Evolutionary conservation across 2,888 invertebrate genomes (phyloP), one percentile per base, ranked within the genome.

Genomic region (Macrophya annulata): DNA sequence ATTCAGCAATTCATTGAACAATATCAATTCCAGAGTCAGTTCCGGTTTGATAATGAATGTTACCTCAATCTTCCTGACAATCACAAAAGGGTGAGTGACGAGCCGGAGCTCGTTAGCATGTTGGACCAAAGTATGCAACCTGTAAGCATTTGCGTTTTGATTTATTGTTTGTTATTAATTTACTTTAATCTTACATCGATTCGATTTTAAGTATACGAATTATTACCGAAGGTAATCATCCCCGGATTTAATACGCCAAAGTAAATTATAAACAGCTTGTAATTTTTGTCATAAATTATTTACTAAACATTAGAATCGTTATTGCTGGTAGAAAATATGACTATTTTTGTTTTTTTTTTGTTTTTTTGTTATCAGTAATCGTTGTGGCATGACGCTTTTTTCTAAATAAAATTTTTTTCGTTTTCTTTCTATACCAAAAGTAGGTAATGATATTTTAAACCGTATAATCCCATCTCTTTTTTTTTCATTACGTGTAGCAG

Each of bases 1-100:
- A 37, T 15, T 25, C n/a, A 40, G 15, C 45, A n/a, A 40, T 62
- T 65, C 17, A 81, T 55, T 31, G 10, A 65, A 17, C 25, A 21
- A 59, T 51, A 51, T 77, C 51, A 48, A 83, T 94, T 94, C 92
- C 96, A 99, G 99, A 99, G 99, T 96, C 99, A 99, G 95, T 99
- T 99, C 96, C 97, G 99, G 94, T 99, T 99, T 95, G 99, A 99
- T 96, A 99, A 99, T 95, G 99, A 99, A 96, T 99, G 98, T 96
- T 98, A 98, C 95, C 96, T 98, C 95, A 98, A 97, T 95, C 96
- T 99, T 93, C 98, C 98, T 94, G 99, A 99, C 95, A 98, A 98
- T 95, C 98, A 99, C 95, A 98, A 98, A 96, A 96, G 98, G 98
- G 99, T 99, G 97, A 98, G 97, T 97, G 94, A 94, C 90, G 94